Evolutionary conservation across 2,888 invertebrate species (phyloP).

Genomic region (Chrysotoxum bicinctum): DNA sequence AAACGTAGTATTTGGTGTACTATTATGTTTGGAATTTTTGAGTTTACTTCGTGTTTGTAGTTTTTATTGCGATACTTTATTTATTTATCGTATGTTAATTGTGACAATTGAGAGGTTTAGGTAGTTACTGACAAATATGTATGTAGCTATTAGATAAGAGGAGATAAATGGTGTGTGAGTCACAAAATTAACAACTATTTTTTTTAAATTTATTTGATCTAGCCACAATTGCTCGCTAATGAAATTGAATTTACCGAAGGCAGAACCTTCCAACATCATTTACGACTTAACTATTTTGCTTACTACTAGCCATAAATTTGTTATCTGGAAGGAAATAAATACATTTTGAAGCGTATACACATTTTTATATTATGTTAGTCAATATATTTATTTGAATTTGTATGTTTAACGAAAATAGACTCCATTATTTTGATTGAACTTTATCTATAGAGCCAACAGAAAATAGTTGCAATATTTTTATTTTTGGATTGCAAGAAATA

Average conservation of each 20-base stretch:
- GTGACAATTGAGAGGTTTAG: constrained; percentile 60
- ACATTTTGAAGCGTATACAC: too few relatives aligned
- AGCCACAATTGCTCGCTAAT: not conserved
- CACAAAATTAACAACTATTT: not conserved
- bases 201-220: not conserved
- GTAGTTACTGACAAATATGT: not conserved
- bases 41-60: constrained; percentile 48
- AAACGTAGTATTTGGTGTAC: not conserved
- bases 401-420: too few relatives aligned
- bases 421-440: too few relatives aligned
- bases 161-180: constrained; percentile 13
- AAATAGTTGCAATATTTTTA: too few relatives aligned
- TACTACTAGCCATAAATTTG: too few relatives aligned
- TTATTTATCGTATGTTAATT: constrained; percentile 65
- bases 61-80: constrained; percentile 41
- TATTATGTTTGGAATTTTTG: constrained; percentile 51
- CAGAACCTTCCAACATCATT: not conserved
- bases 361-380: too few relatives aligned
- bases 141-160: not conserved
- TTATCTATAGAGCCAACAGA: too few relatives aligned
- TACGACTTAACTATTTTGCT: not conserved
- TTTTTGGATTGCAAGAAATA: too few relatives aligned
- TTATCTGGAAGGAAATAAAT: too few relatives aligned
- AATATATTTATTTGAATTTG: too few relatives aligned
- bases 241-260: not conserved